Evolutionary conservation across 2,113 vertebrate genomes (phyloP).

Genomic region (Colaptes auratus): DNA sequence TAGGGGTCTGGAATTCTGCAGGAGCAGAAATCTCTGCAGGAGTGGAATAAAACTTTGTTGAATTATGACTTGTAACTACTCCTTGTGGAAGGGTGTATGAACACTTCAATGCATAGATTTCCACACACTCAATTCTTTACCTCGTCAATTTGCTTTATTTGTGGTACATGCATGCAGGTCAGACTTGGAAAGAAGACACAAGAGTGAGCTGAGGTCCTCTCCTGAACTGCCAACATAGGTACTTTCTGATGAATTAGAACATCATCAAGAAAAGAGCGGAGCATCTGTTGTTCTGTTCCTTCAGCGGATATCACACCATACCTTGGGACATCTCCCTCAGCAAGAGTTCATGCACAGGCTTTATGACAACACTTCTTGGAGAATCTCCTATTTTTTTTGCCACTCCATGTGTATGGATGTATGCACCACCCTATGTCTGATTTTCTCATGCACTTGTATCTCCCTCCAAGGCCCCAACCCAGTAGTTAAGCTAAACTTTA

Average conservation of each 20-base stretch:
- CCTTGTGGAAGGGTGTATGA: not conserved
- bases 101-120: not conserved
- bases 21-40: not conserved
- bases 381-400: not conserved
- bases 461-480: not conserved
- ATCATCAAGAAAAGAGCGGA: not conserved
- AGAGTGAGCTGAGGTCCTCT: not conserved
- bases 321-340: not conserved
- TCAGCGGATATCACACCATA: not conserved
- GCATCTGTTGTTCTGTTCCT: not conserved
- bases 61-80: not conserved
- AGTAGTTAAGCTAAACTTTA: not conserved
- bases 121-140: not conserved
- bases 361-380: not conserved
- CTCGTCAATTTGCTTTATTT: not conserved
- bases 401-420: not conserved
- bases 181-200: not conserved
- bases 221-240: not conserved
- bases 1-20: not conserved
- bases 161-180: not conserved
- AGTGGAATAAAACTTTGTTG: not conserved
- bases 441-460: not conserved
- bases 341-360: not conserved
- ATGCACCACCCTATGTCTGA: rapidly evolving
- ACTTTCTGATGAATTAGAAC: not conserved